Percentiles rank a stretch among this genome's conserved stretches.
phyloP scores from a whole-genome alignment of 2,113 vertebrate species.

The Todiramphus chloris region DNA sequence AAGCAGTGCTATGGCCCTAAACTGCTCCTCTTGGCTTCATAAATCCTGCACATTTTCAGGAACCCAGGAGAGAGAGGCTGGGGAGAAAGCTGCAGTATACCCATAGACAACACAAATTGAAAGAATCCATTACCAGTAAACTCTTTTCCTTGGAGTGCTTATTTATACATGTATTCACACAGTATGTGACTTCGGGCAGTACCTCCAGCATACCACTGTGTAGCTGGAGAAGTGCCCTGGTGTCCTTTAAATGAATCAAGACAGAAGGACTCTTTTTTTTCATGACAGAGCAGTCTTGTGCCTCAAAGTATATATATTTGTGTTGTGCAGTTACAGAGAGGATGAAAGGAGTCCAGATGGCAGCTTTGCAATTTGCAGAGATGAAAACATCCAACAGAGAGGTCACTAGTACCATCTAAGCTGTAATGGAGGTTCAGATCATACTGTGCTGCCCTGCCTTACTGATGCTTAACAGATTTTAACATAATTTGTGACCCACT shows the following conservation, averaged over 20 bases:
- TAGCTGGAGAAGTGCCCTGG: neutral
- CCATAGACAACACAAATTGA: neutral
- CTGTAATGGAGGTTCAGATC: neutral
- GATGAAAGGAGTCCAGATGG: constrained; percentile 32
- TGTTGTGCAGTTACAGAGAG: neutral
- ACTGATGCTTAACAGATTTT: neutral
- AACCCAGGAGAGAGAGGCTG: neutral
- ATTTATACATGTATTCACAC: neutral
- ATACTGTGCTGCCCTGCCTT: neutral
- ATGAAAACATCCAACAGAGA: neutral
- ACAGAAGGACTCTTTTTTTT: neutral
- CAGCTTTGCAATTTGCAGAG: neutral
- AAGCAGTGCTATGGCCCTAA: accelerated
- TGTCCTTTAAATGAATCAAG: neutral
- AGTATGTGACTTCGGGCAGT: neutral
- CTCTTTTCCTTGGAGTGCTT: neutral
- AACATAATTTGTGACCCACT: neutral
- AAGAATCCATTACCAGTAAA: neutral
- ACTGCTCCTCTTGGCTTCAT: neutral
- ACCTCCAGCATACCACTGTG: neutral
- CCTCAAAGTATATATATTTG: neutral
- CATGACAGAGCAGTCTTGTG: neutral
- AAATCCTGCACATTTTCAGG: neutral
- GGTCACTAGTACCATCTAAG: neutral
- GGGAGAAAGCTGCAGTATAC: neutral